Evolutionary conservation across 2,113 vertebrate species (phyloP).

Genomic region (Coracopsis vasa): DNA sequence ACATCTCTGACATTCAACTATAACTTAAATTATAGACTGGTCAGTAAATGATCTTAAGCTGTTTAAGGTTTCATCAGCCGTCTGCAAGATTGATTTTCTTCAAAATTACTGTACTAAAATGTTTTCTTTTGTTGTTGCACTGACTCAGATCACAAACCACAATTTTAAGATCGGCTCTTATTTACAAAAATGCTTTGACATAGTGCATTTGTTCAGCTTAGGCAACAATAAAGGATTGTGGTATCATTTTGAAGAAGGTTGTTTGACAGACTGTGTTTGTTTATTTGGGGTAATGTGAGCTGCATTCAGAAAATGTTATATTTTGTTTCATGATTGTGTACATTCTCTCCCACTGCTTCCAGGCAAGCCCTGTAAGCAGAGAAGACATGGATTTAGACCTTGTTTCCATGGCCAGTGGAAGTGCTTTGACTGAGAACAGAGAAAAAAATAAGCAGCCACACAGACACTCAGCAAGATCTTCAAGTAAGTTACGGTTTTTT

Average conservation of each 20-base stretch:
- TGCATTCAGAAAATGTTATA: slow-evolving; percentile 80
- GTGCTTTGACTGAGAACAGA: slow-evolving; percentile 76
- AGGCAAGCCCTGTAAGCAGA: slow-evolving; percentile 84
- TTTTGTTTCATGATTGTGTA: slow-evolving; percentile 86
- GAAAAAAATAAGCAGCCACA: slow-evolving; percentile 72
- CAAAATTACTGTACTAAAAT: slow-evolving; percentile 82
- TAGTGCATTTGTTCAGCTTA: slow-evolving; percentile 81
- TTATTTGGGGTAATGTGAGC: slow-evolving; percentile 84
- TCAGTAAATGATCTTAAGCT: slow-evolving; percentile 79
- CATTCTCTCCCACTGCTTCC: slow-evolving; percentile 79
- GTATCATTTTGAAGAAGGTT: slow-evolving; percentile 82
- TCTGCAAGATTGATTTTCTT: slow-evolving; percentile 79
- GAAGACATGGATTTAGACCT: slow-evolving; percentile 80
- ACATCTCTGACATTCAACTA: slow-evolving; percentile 71
- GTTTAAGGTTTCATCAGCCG: slow-evolving; percentile 78
- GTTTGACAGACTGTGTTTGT: slow-evolving; percentile 84
- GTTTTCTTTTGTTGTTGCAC: slow-evolving; percentile 80
- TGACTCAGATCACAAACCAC: slow-evolving; percentile 79
- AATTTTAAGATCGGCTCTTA: slow-evolving; percentile 83
- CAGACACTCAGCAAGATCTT: slow-evolving; percentile 74
- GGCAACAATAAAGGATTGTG: slow-evolving; percentile 79
- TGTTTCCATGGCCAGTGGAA: slow-evolving; percentile 75
- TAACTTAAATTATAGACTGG: slow-evolving; percentile 75
- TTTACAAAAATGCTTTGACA: slow-evolving; percentile 83
- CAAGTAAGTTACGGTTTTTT: slow-evolving; percentile 83